Conservation (phyloP, 1,140 invertebrate species). For the Calliphora vicina region DNA sequence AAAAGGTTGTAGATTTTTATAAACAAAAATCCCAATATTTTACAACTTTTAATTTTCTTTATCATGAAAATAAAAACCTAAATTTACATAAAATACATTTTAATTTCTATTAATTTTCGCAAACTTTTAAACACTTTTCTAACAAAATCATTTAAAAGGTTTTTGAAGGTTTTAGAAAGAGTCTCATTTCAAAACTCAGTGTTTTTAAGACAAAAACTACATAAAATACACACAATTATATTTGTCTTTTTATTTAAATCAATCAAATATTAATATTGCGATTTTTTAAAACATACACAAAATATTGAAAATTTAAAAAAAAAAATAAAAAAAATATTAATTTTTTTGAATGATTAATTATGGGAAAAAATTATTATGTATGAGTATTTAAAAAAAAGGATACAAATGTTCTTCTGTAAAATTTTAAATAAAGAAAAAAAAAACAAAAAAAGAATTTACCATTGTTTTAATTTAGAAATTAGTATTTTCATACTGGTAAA, state of each 20-base stretch:
- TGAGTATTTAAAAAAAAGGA: constrained; percentile 28
- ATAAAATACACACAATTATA: not conserved
- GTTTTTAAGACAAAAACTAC: not conserved
- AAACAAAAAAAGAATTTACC: not conserved
- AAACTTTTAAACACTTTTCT: not conserved
- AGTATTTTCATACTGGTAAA: too few relatives aligned
- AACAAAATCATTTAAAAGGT: not conserved
- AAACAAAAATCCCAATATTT: constrained; percentile 12
- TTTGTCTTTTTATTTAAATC: not conserved
- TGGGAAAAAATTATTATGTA: constrained; percentile 30
- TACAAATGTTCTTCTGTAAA: constrained; percentile 24
- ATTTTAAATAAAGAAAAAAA: constrained; percentile 34
- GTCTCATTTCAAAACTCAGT: too few relatives aligned
- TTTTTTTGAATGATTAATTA: constrained; percentile 29
- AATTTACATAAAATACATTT: not conserved
- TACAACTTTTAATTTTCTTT: not conserved
- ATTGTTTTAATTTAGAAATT: not conserved
- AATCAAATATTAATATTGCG: not conserved
- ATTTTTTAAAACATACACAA: constrained; percentile 11
- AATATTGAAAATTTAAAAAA: not conserved
- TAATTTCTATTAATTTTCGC: not conserved
- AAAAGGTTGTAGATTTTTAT: constrained; percentile 34
- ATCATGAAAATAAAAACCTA: not conserved
- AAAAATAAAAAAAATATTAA: not conserved
- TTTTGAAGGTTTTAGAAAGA: not conserved